phyloP scores from a whole-genome alignment of 2,888 invertebrate genomes.

The Xylophagus ater region DNA sequence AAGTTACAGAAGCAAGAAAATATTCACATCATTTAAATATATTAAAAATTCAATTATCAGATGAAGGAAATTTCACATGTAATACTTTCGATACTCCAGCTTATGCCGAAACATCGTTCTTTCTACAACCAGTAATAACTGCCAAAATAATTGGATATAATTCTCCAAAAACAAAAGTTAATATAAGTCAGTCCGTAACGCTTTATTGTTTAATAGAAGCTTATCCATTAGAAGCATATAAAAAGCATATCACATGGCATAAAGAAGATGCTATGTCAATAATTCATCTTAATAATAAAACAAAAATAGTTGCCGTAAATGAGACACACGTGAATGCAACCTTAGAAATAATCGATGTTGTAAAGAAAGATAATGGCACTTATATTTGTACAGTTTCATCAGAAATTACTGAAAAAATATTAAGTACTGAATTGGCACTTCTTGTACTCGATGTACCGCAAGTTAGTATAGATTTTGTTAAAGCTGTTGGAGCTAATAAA shows the following conservation, averaged over 20 bases:
- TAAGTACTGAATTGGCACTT: constrained; percentile 41
- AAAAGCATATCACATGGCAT: constrained; percentile 41
- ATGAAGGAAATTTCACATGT: constrained; percentile 51
- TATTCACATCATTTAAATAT: constrained; percentile 37
- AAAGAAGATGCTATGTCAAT: constrained; percentile 40
- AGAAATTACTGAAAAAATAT: constrained; percentile 29
- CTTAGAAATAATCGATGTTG: constrained; percentile 45
- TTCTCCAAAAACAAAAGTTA: constrained; percentile 41
- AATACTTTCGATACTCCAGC: constrained; percentile 33
- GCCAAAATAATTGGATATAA: constrained; percentile 39
- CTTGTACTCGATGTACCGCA: constrained; percentile 59
- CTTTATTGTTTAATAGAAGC: constrained; percentile 48
- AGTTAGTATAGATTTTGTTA: constrained; percentile 57
- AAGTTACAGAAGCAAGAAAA: constrained; percentile 6
- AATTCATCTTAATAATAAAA: constrained; percentile 35
- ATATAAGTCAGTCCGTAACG: constrained; percentile 42
- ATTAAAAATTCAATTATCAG: constrained; percentile 43
- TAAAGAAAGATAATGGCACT: constrained; percentile 62
- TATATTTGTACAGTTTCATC: constrained; percentile 45
- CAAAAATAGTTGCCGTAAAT: constrained; percentile 39
- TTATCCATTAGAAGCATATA: constrained; percentile 43
- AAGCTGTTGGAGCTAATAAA: constrained; percentile 61
- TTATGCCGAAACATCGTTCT: constrained; percentile 32
- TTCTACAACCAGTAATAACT: constrained; percentile 39
- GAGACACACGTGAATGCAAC: constrained; percentile 49